Evolutionary conservation across 2,888 invertebrate genomes (phyloP).

Genomic region (Latrodectus elegans): DNA sequence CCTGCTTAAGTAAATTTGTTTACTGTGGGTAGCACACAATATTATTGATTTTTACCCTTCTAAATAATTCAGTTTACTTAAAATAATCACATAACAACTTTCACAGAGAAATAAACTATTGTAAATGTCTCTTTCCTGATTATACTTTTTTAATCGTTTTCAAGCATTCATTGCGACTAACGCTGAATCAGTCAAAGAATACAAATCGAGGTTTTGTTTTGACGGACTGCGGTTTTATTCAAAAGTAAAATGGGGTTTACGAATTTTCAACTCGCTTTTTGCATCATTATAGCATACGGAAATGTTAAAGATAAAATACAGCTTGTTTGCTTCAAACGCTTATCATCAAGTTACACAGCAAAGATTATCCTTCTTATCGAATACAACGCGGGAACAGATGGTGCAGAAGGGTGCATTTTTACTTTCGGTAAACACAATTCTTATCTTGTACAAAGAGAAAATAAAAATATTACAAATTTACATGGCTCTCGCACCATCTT

Average conservation of each 20-base stretch:
- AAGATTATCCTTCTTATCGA: slow-evolving; percentile 57
- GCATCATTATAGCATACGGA: slow-evolving; percentile 37
- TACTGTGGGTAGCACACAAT: too few relatives aligned
- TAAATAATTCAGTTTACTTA: too few relatives aligned
- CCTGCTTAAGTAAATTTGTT: too few relatives aligned
- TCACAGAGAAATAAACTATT: too few relatives aligned
- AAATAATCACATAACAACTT: too few relatives aligned
- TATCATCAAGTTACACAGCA: slow-evolving; percentile 41
- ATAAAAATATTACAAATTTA: slow-evolving; percentile 65
- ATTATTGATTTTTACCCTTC: too few relatives aligned
- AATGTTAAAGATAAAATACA: slow-evolving; percentile 51
- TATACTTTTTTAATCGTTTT: too few relatives aligned
- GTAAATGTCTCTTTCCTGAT: too few relatives aligned
- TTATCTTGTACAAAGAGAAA: slow-evolving; percentile 55
- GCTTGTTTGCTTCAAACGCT: slow-evolving; percentile 46
- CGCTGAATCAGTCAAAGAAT: too few relatives aligned
- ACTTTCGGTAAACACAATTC: slow-evolving; percentile 59
- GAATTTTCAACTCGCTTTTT: slow-evolving; percentile 27
- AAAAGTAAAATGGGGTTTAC: slow-evolving; percentile 6
- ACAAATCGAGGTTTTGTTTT: background rate
- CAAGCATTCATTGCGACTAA: too few relatives aligned
- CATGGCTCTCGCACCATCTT: slow-evolving; percentile 53
- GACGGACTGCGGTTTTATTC: background rate
- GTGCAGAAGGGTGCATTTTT: slow-evolving; percentile 61
- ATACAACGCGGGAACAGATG: slow-evolving; percentile 43